Conservation (phyloP, 1,140 invertebrate species). For the Drosophila kohkoa region DNA sequence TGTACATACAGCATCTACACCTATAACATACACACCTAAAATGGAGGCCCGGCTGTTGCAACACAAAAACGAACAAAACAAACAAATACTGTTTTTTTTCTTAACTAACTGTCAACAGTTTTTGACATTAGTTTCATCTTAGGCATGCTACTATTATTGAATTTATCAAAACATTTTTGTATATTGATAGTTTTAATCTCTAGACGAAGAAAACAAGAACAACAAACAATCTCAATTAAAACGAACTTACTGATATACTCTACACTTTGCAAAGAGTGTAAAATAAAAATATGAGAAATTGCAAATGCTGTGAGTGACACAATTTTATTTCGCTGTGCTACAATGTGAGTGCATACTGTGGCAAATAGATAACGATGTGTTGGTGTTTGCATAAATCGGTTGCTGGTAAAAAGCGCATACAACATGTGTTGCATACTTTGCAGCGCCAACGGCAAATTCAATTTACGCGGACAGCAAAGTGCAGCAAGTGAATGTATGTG, state of each 20-base stretch:
- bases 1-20: slow-evolving; percentile 38
- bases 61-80: background rate
- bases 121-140: slow-evolving; percentile 40
- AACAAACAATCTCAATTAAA: slow-evolving; percentile 24
- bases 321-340: background rate
- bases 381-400: slow-evolving; percentile 18
- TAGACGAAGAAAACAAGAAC: slow-evolving; percentile 6
- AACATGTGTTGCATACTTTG: slow-evolving; percentile 47
- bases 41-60: slow-evolving; percentile 12
- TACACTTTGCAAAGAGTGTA: slow-evolving; percentile 10
- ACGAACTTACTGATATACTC: slow-evolving; percentile 17
- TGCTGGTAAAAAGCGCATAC: slow-evolving; percentile 13
- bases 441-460: slow-evolving; percentile 41
- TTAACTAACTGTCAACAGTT: slow-evolving; percentile 13
- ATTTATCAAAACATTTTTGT: slow-evolving; percentile 42
- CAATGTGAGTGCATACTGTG: background rate
- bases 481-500: slow-evolving; percentile 1
- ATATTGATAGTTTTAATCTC: slow-evolving; percentile 35
- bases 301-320: background rate
- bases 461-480: slow-evolving; percentile 45
- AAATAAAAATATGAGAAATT: slow-evolving; percentile 15
- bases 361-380: slow-evolving; percentile 4
- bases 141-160: slow-evolving; percentile 48
- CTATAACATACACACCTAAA: slow-evolving; percentile 3
- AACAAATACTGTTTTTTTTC: slow-evolving; percentile 10